phyloP scores from a whole-genome alignment of 2,888 invertebrate species.

The Sphinx pinastri region DNA sequence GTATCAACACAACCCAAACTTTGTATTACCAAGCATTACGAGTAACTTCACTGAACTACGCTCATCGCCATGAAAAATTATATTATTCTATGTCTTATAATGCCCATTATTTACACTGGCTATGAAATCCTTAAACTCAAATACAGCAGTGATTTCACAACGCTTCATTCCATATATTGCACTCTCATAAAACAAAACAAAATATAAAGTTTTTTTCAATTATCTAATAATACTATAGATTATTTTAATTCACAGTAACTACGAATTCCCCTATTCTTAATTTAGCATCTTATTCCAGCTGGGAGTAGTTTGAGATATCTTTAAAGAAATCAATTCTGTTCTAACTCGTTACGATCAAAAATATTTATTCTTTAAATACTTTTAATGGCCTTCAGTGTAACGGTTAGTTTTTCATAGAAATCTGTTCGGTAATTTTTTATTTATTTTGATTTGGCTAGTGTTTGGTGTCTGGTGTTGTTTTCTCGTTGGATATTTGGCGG shows the following conservation, averaged over 20 bases:
- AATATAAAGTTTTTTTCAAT: no score
- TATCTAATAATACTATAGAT: neutral
- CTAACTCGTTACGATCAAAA: slow-evolving; percentile 7
- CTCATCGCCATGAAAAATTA: no score
- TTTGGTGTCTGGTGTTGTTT: slow-evolving; percentile 1
- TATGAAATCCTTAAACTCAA: no score
- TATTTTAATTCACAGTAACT: neutral
- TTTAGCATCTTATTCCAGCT: slow-evolving; percentile 3
- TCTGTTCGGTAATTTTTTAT: neutral
- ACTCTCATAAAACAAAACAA: no score
- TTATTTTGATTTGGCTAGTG: neutral
- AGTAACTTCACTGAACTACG: no score
- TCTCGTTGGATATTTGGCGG: neutral
- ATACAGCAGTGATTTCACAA: no score
- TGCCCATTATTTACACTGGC: no score
- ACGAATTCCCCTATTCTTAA: neutral
- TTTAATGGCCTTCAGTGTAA: slow-evolving; percentile 2
- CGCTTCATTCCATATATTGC: no score
- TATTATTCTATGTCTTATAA: no score
- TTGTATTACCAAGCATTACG: no score
- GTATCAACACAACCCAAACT: no score
- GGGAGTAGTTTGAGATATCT: slow-evolving; percentile 10
- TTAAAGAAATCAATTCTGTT: slow-evolving; percentile 13
- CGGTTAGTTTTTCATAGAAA: slow-evolving; percentile 1
- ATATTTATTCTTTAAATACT: slow-evolving; percentile 22